phyloP scores from a whole-genome alignment of 2,888 invertebrate species.

The Steinernema hermaphroditum region DNA sequence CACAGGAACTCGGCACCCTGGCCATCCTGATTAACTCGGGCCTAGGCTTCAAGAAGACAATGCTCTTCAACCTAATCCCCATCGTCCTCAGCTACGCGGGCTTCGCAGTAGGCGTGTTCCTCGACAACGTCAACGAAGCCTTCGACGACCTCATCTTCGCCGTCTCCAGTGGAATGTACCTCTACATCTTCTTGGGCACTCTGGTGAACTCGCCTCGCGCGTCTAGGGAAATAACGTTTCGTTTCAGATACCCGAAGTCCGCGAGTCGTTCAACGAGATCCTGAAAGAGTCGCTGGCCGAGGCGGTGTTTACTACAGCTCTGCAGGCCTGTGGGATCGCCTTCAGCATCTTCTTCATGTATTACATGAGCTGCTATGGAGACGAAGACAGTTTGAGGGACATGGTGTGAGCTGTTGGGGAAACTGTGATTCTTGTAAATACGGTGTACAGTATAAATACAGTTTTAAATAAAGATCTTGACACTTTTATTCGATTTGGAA shows the following conservation, averaged over 20 bases:
- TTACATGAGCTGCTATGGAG: conserved; percentile 47
- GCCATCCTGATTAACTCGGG: conserved; percentile 63
- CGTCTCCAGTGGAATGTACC: conserved; percentile 63
- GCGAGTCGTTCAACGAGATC: conserved; percentile 58
- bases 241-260: conserved; percentile 64
- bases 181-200: conserved; percentile 64
- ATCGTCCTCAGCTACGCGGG: conserved; percentile 57
- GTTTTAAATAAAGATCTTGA: no score
- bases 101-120: conserved; percentile 56
- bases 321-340: conserved; percentile 52
- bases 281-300: conserved; percentile 53
- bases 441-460: no score
- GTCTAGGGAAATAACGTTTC: no score
- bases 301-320: conserved; percentile 46
- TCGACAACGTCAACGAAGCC: conserved; percentile 54
- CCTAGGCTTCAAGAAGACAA: conserved; percentile 55
- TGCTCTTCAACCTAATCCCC: conserved; percentile 59
- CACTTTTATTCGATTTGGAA: no score
- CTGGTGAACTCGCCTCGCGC: conserved; percentile 47
- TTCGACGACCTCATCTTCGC: conserved; percentile 62
- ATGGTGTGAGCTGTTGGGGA: background rate
- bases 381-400: conserved; percentile 30
- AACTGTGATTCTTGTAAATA: background rate
- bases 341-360: conserved; percentile 56
- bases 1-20: conserved; percentile 60